Evolutionary conservation across 2,113 vertebrate genomes (phyloP).

Genomic region (Jacana jacana): DNA sequence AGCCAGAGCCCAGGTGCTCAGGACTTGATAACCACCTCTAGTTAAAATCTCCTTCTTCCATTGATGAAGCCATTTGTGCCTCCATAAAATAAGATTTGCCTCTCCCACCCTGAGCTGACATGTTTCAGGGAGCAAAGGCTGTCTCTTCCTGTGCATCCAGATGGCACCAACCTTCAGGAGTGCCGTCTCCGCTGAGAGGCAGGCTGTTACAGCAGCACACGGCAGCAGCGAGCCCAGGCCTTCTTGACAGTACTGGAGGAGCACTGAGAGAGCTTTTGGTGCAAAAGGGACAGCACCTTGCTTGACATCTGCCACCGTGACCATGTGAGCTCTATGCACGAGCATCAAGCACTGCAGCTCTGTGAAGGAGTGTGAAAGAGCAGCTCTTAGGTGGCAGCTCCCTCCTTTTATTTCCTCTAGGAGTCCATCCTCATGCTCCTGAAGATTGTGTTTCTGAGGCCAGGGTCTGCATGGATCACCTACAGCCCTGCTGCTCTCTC

Average conservation of each 20-base stretch:
- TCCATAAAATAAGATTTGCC: neutral
- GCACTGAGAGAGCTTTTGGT: neutral
- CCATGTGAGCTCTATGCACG: fast-evolving
- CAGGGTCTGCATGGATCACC: neutral
- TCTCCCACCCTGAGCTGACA: neutral
- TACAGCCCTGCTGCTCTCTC: neutral
- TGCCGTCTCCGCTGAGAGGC: neutral
- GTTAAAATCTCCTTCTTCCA: neutral
- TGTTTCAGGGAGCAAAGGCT: neutral
- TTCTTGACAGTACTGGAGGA: neutral
- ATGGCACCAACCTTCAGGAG: neutral
- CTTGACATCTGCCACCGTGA: neutral
- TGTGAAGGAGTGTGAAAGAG: neutral
- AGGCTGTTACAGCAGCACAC: slow-evolving; percentile 4
- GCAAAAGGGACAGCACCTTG: neutral
- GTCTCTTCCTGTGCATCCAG: neutral
- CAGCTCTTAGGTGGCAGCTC: neutral
- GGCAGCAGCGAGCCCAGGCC: neutral
- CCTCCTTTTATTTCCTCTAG: neutral
- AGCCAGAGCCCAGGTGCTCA: neutral
- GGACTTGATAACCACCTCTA: neutral
- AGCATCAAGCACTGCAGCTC: neutral
- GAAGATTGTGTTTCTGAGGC: neutral
- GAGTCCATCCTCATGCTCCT: neutral
- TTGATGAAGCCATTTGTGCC: fast-evolving